Conservation (phyloP, 2,888 invertebrate species). For the Pollenia amentaria region DNA sequence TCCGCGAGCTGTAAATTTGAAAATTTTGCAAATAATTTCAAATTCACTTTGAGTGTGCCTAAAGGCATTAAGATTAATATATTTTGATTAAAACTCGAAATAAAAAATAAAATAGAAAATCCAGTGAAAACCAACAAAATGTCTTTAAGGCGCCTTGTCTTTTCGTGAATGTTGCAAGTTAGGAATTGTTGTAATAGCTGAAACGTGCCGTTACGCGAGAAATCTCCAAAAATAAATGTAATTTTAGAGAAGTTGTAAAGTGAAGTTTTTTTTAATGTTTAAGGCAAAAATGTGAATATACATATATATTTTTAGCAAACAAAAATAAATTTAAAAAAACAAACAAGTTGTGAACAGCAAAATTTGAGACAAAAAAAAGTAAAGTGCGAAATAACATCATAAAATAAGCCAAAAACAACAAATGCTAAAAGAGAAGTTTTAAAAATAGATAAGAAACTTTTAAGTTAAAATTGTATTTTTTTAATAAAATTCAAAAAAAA, state of each 20-base stretch:
- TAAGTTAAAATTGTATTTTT: neutral
- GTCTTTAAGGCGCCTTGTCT: constrained; percentile 51
- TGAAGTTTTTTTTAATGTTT: constrained; percentile 38
- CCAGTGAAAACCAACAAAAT: constrained; percentile 38
- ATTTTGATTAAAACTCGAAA: constrained; percentile 45
- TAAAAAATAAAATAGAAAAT: constrained; percentile 38
- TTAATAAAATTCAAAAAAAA: neutral
- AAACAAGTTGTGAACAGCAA: constrained; percentile 22
- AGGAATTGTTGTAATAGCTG: constrained; percentile 27
- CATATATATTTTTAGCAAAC: constrained; percentile 20
- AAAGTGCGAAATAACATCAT: constrained; percentile 24
- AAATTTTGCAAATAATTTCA: constrained; percentile 44
- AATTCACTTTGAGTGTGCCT: constrained; percentile 18
- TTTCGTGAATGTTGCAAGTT: neutral
- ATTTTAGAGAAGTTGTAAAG: constrained; percentile 14
- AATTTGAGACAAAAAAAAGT: constrained; percentile 10
- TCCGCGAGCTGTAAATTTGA: constrained; percentile 67
- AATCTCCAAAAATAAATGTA: constrained; percentile 57
- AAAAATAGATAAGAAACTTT: neutral
- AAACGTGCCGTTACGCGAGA: constrained; percentile 62
- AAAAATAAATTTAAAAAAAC: constrained; percentile 9
- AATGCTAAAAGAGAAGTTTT: neutral
- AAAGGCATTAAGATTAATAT: constrained; percentile 50
- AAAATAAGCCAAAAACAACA: neutral
- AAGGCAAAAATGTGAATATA: constrained; percentile 42